Percentiles rank a stretch among this genome's conserved stretches.
These are phyloP conservation scores for Tiaroga cobitis DNA, from an alignment of 2,797 vertebrate species.

Conservation along the genomic window DNA sequence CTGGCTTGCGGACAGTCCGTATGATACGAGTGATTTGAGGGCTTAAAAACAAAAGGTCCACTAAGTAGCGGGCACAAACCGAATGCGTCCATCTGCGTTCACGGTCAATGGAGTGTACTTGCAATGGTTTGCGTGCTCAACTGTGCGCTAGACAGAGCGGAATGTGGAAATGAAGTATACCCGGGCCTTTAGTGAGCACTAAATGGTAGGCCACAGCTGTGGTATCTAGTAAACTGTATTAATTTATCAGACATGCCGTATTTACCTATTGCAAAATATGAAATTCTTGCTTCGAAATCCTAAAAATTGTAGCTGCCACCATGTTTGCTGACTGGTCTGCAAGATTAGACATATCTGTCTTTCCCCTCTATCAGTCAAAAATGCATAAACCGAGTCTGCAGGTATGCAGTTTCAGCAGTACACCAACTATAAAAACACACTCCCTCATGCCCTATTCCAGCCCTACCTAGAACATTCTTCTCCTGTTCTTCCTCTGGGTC, in stretches of 20 bases:
- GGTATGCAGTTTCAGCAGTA: conserved; percentile 23
- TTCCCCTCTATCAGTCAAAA: conserved; percentile 6
- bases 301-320: not conserved
- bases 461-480: conserved; percentile 33
- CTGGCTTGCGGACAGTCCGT: not conserved
- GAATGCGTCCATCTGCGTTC: not conserved
- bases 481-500: conserved; percentile 46
- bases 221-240: not conserved
- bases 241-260: not conserved
- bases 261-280: not conserved
- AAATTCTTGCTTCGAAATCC: not conserved
- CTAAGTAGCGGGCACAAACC: not conserved
- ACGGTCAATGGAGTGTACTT: not conserved
- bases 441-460: conserved; percentile 29
- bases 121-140: not conserved
- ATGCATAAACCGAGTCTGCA: conserved; percentile 6
- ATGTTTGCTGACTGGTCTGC: conserved; percentile 25
- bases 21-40: not conserved
- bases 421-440: conserved; percentile 40
- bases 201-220: not conserved
- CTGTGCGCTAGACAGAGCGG: not conserved
- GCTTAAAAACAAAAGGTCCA: not conserved
- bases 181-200: not conserved
- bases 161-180: not conserved
- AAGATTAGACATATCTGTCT: conserved; percentile 15